A percentile compares a stretch with the other conserved stretches of the same genome.
Evolutionary conservation across 2,888 invertebrate species (phyloP).

Genomic region (Drepanosiphum platanoidis): DNA sequence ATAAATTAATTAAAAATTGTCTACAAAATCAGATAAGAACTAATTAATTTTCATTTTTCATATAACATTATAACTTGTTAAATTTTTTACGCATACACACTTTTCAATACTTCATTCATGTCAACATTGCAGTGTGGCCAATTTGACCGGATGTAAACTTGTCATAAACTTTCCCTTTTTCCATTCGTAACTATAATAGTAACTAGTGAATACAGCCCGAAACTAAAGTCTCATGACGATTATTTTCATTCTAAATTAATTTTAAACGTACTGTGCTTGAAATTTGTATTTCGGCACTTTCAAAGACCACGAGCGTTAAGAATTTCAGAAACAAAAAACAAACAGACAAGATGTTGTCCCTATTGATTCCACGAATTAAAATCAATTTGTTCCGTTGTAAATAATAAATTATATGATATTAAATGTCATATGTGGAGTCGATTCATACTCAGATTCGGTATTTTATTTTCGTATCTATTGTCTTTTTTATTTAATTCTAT

Average conservation of each 20-base stretch:
- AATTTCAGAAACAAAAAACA: background rate
- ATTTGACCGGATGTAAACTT: constrained; percentile 27
- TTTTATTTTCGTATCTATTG: background rate
- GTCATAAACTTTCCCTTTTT: constrained; percentile 50
- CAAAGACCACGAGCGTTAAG: background rate
- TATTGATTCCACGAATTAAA: constrained; percentile 13
- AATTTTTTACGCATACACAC: constrained; percentile 61
- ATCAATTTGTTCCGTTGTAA: constrained; percentile 15
- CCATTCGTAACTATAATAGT: too few relatives aligned
- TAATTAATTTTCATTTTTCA: constrained; percentile 51
- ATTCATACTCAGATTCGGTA: background rate
- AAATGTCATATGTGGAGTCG: background rate
- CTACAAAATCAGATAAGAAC: constrained; percentile 52
- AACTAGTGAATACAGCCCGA: background rate
- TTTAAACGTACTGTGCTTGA: background rate
- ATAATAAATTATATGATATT: constrained; percentile 12
- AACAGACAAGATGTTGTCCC: background rate
- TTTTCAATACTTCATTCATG: constrained; percentile 60
- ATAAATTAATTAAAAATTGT: constrained; percentile 29
- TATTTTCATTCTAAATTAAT: background rate
- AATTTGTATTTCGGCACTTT: background rate
- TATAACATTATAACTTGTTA: constrained; percentile 52
- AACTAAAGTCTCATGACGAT: background rate
- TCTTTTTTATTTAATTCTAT: background rate
- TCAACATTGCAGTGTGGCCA: constrained; percentile 60